Percentiles rank a stretch among this genome's conserved stretches.
Conservation (phyloP, 1,140 invertebrate genomes). For the Papilio polyxenes region DNA sequence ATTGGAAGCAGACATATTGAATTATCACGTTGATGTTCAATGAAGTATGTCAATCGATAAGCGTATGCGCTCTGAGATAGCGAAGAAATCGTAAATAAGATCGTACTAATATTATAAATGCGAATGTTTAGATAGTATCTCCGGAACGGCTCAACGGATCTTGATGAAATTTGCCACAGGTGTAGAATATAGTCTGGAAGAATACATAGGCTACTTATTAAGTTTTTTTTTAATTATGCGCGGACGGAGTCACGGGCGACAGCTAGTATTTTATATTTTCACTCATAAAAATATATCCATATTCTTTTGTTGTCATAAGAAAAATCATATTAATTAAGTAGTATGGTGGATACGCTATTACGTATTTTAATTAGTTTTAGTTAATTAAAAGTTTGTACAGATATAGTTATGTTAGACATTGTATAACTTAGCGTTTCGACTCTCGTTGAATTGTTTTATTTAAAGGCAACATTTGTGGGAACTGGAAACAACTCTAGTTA, state of each 20-base stretch:
- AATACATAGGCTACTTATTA: too few relatives aligned
- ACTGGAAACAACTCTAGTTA: background rate
- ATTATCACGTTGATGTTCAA: background rate
- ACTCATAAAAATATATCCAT: too few relatives aligned
- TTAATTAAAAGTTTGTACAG: background rate
- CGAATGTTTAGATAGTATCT: too few relatives aligned
- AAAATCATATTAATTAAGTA: background rate
- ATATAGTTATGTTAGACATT: background rate
- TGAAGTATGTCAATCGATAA: background rate
- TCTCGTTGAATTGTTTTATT: slow-evolving; percentile 15
- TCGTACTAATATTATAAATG: background rate
- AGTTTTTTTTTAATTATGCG: too few relatives aligned
- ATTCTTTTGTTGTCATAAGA: background rate
- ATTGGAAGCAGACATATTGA: background rate
- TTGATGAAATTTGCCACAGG: too few relatives aligned
- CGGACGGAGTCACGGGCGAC: too few relatives aligned
- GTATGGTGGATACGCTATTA: background rate
- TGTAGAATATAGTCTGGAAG: too few relatives aligned
- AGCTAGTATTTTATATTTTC: background rate
- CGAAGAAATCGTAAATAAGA: background rate
- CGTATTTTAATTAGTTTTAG: slow-evolving; percentile 7
- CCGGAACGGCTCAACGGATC: too few relatives aligned
- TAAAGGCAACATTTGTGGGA: background rate
- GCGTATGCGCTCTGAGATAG: background rate
- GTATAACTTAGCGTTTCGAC: background rate